Conservation (phyloP, 2,113 vertebrate species). For the Heteronetta atricapilla region DNA sequence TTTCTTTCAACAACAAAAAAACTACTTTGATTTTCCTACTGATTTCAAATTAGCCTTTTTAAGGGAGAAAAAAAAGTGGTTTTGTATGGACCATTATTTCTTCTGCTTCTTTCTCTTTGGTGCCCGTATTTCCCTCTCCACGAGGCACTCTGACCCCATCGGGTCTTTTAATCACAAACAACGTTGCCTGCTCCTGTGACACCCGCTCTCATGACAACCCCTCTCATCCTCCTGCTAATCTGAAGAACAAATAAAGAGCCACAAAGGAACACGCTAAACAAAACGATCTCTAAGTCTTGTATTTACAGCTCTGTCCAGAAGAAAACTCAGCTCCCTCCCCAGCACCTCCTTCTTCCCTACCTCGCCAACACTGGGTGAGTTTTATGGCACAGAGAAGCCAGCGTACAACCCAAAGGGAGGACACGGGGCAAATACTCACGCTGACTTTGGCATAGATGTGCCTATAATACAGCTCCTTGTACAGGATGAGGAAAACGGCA, state of each 20-base stretch:
- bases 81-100: neutral
- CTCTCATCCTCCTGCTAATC: neutral
- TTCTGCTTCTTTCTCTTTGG: neutral
- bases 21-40: neutral
- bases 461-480: conserved; percentile 97
- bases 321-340: neutral
- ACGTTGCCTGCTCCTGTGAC: neutral
- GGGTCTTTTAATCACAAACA: neutral
- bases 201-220: neutral
- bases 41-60: neutral
- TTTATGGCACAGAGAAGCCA: neutral
- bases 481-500: conserved; percentile 96
- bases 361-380: neutral
- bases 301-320: neutral
- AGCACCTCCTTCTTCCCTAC: neutral
- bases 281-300: neutral
- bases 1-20: neutral
- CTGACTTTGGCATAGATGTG: conserved; percentile 99
- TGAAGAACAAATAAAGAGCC: neutral
- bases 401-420: neutral
- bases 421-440: conserved; percentile 80
- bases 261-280: neutral
- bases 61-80: neutral
- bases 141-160: neutral
- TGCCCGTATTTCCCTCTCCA: neutral